These are phyloP conservation scores for Dicentrarchus labrax DNA, from an alignment of 2,113 vertebrate species.

Conservation along the genomic window DNA sequence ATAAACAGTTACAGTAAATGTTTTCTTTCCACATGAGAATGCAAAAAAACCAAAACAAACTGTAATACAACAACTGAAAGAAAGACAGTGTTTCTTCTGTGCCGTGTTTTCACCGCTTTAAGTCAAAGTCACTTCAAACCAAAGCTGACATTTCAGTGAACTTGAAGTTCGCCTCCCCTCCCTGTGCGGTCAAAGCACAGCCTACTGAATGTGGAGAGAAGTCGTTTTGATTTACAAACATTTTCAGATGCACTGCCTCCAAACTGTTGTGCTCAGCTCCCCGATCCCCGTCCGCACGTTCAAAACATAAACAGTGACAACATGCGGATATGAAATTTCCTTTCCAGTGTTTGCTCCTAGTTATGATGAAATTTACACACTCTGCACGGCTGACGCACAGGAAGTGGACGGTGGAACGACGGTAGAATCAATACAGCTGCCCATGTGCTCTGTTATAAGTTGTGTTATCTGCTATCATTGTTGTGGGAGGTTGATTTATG, in stretches of 20 bases:
- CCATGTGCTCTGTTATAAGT: constrained; percentile 57
- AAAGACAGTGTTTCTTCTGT: constrained; percentile 57
- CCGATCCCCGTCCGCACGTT: constrained; percentile 13
- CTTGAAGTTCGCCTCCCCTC: constrained; percentile 65
- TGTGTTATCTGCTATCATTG: constrained; percentile 78
- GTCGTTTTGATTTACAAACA: constrained; percentile 63
- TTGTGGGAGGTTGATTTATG: constrained; percentile 78
- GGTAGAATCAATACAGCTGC: constrained; percentile 69
- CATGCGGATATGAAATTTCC: constrained; percentile 82
- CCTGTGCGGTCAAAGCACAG: constrained; percentile 62
- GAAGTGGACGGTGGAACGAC: constrained; percentile 61
- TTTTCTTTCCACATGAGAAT: constrained; percentile 46
- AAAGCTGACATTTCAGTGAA: constrained; percentile 74
- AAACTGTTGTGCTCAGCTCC: constrained; percentile 41
- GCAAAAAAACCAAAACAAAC: constrained; percentile 12
- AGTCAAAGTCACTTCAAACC: constrained; percentile 69
- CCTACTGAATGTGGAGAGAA: constrained; percentile 54
- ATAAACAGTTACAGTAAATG: constrained; percentile 68
- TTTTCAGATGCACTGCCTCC: constrained; percentile 47
- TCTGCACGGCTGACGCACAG: constrained; percentile 71
- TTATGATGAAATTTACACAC: constrained; percentile 79
- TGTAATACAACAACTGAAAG: constrained; percentile 18
- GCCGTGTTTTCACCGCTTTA: constrained; percentile 51
- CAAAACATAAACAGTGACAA: constrained; percentile 76
- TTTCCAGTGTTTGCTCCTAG: constrained; percentile 73